A percentile compares a stretch with the other conserved stretches of the same genome.
Evolutionary conservation across 2,797 vertebrate genomes (phyloP).

Genomic region (Perodicticus potto): DNA sequence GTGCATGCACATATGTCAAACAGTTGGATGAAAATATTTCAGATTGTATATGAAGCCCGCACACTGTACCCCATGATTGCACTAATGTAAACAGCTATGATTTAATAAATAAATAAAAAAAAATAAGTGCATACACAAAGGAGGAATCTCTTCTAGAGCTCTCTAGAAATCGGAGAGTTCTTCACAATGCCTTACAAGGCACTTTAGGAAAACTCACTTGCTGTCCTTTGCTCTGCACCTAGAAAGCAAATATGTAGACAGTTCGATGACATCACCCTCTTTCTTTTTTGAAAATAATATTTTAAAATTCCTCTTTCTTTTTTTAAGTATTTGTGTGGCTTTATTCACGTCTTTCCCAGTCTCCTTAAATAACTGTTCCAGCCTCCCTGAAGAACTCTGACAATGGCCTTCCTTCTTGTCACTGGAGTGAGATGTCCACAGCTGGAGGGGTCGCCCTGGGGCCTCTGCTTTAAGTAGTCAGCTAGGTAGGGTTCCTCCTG

Average conservation of each 20-base stretch:
- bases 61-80: too few species aligned
- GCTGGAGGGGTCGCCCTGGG: too few species aligned
- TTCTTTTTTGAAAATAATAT: background rate
- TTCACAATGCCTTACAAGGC: background rate
- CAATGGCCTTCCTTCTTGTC: background rate
- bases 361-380: background rate
- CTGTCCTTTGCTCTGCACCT: background rate
- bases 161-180: background rate
- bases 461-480: background rate
- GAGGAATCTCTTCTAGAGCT: background rate
- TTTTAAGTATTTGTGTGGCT: background rate
- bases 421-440: background rate
- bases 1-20: background rate
- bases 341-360: background rate
- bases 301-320: background rate
- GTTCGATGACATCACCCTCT: background rate
- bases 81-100: too few species aligned
- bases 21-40: too few species aligned
- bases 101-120: too few species aligned
- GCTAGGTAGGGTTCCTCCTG: background rate
- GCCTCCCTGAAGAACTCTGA: background rate
- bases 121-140: too few species aligned
- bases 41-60: too few species aligned
- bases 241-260: background rate
- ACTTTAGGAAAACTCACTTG: background rate